Conservation (phyloP, 2,888 invertebrate genomes). For the Caenorhabditis macrosperma region DNA sequence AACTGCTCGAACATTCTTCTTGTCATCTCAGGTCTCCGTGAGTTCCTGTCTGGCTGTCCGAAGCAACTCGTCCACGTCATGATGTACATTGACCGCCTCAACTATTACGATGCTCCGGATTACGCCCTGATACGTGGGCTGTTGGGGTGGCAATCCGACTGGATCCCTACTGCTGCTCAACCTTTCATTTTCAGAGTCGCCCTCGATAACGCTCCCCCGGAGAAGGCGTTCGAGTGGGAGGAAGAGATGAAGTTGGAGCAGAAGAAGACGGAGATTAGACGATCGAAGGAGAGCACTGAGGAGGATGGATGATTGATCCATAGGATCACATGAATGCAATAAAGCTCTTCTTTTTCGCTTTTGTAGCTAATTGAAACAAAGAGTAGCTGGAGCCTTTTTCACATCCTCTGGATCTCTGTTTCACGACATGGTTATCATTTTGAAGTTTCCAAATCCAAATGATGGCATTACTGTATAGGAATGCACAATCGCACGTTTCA, state of each 20-base stretch:
- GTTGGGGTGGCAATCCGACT: conserved; percentile 22
- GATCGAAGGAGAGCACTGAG: conserved; percentile 35
- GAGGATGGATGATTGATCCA: conserved; percentile 29
- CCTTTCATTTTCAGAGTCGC: conserved; percentile 13
- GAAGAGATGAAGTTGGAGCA: conserved; percentile 32
- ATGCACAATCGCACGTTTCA: too few species aligned
- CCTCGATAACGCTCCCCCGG: conserved; percentile 4
- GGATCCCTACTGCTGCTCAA: neutral
- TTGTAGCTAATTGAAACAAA: too few species aligned
- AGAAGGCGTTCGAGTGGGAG: conserved; percentile 35
- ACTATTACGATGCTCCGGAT: conserved; percentile 72
- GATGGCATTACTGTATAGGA: too few species aligned
- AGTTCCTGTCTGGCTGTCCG: conserved; percentile 72
- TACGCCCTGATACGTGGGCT: conserved; percentile 65
- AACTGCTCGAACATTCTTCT: neutral
- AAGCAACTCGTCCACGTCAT: conserved; percentile 68
- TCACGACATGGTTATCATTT: neutral
- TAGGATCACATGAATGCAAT: too few species aligned
- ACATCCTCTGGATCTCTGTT: too few species aligned
- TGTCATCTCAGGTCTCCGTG: conserved; percentile 32
- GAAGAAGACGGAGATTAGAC: conserved; percentile 7
- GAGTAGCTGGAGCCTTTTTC: too few species aligned
- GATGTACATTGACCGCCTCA: conserved; percentile 56
- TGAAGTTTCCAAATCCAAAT: too few species aligned
- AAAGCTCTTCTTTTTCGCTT: too few species aligned